These are phyloP conservation scores for Eupithecia centaureata DNA, from an alignment of 2,888 invertebrate species.

Conservation along the genomic window DNA sequence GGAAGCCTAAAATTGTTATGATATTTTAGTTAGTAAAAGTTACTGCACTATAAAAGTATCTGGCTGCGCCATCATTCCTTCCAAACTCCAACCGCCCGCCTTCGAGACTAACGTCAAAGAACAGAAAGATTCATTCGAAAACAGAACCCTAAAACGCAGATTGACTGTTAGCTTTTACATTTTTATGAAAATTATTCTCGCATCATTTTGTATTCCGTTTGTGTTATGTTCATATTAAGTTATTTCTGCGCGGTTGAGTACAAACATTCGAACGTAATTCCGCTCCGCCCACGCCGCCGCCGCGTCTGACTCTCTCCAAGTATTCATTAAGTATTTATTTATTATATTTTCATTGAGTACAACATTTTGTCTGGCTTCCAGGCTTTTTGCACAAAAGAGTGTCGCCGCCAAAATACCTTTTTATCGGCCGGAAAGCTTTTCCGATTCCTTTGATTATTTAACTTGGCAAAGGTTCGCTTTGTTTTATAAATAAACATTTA, in stretches of 20 bases:
- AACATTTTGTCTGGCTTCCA: neutral
- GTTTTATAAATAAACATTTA: neutral
- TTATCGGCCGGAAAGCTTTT: neutral
- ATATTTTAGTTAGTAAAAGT: too few relatives aligned
- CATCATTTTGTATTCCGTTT: constrained; percentile 1
- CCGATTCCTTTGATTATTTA: neutral
- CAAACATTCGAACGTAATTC: neutral
- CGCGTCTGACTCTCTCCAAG: neutral
- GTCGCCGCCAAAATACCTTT: neutral
- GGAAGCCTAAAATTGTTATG: too few relatives aligned
- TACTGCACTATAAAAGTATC: too few relatives aligned
- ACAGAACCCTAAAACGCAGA: neutral
- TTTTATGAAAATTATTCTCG: neutral
- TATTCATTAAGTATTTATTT: neutral
- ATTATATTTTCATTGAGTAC: neutral
- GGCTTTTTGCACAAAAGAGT: neutral
- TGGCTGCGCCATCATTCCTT: too few relatives aligned
- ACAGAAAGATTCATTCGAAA: too few relatives aligned
- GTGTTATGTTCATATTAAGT: neutral
- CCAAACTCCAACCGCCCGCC: too few relatives aligned
- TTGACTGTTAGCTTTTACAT: neutral
- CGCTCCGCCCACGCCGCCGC: neutral
- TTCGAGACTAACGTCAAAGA: too few relatives aligned
- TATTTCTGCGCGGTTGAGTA: neutral
- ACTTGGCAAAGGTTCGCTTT: neutral